These are phyloP conservation scores for Dicycla oo DNA, from an alignment of 2,888 invertebrate species.

Conservation along the genomic window DNA sequence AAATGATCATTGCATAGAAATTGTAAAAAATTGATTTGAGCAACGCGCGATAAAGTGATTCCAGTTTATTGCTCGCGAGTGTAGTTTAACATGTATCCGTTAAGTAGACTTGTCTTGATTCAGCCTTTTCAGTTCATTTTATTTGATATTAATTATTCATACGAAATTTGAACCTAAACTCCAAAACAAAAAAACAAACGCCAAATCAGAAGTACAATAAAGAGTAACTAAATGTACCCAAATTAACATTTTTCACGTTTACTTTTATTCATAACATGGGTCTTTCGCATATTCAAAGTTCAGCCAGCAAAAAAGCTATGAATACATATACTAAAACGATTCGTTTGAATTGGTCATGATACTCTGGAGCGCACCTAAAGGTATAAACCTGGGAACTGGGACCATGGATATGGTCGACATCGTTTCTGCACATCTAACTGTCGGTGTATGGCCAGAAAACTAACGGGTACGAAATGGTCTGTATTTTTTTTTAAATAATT, in stretches of 20 bases:
- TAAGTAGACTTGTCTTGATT: too few species aligned
- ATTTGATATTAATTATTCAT: too few species aligned
- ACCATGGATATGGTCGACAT: slow-evolving; percentile 72
- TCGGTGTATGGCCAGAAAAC: slow-evolving; percentile 62
- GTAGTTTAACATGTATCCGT: too few species aligned
- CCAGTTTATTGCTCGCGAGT: too few species aligned
- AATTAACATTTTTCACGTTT: slow-evolving; percentile 17
- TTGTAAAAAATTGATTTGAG: too few species aligned
- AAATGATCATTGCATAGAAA: too few species aligned
- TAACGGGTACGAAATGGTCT: slow-evolving; percentile 8
- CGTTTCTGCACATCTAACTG: slow-evolving; percentile 73
- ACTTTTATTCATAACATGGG: slow-evolving; percentile 46
- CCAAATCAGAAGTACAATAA: slow-evolving; percentile 17
- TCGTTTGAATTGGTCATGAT: slow-evolving; percentile 76
- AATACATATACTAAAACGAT: slow-evolving; percentile 76
- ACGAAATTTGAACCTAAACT: not conserved
- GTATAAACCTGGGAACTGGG: slow-evolving; percentile 77
- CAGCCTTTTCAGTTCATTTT: too few species aligned
- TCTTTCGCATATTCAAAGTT: slow-evolving; percentile 56
- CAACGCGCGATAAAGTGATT: too few species aligned
- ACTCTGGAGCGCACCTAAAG: slow-evolving; percentile 73
- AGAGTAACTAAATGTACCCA: not conserved
- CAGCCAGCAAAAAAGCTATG: slow-evolving; percentile 57
- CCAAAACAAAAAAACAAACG: not conserved
- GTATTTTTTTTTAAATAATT: not conserved